Base-by-base conservation (phyloP, 2,113 vertebrate genomes). In the Boleophthalmus pectinirostris region DNA sequence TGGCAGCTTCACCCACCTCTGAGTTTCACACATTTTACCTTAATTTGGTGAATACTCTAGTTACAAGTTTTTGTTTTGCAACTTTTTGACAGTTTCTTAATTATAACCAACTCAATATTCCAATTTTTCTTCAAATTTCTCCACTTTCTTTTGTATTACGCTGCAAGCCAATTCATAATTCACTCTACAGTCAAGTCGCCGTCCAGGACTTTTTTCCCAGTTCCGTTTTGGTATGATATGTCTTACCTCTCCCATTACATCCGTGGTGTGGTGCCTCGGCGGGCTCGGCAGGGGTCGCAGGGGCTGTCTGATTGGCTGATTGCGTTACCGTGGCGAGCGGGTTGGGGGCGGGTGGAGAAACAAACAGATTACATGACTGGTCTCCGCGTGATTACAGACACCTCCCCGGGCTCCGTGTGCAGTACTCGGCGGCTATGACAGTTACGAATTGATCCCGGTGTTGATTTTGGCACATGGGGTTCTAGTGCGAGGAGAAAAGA, bases 381-480 rank as follows among this genome's bases (percentile, higher is more conserved):
- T 46, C 73, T 73, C 68, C 0, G 11, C 85, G 80, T 49, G 77
- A 70, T 80, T 61, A 72, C 66, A 66, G 33, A 74, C 83, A 84
- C 78, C 66, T 83, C 77, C 46, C 64, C 53, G 74, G 54, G 78
- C 21, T 51, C 51, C 29, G 71, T 72, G 61, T 54, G 67, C 70
- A 33, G 60, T 25, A 38, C 66, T 16, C 54, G 51, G 43, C 69
- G 49, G 35, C 56, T 1, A 68, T 66, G 73, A 69, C 53, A 18
- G 25, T 89, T 84, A 89, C 79, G 79, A 84, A 89, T 84, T 82
- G 76, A 88, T 86, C 84, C 86, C 83, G 85, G 82, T 56, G 35
- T 74, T 38, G 75, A 70, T 75, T 72, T 67, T 43, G 16, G 68
- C 68, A 47, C 60, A 65, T 46, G 71, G 76, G n/a, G 68, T 33